phyloP scores from a whole-genome alignment of 2,888 invertebrate genomes.

The Hypsopygia costalis region DNA sequence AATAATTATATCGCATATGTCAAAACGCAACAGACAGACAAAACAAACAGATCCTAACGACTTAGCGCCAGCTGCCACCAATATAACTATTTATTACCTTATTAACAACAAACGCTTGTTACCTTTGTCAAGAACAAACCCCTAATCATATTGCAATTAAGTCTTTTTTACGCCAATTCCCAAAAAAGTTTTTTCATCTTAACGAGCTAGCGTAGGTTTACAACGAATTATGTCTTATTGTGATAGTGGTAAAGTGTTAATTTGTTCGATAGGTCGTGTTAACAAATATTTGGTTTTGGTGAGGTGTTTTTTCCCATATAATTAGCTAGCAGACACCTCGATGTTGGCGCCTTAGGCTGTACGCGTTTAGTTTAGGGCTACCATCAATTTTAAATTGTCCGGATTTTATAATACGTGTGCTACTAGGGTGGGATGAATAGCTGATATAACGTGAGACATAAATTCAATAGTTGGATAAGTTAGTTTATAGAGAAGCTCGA shows the following conservation, averaged over 20 bases:
- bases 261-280: slow-evolving; percentile 22
- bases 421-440: no score
- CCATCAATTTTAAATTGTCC: slow-evolving; percentile 22
- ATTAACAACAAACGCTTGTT: slow-evolving; percentile 69
- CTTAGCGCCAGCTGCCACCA: slow-evolving; percentile 60
- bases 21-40: slow-evolving; percentile 37
- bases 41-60: slow-evolving; percentile 56
- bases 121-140: slow-evolving; percentile 64
- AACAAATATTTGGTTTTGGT: slow-evolving; percentile 44
- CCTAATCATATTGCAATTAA: slow-evolving; percentile 77
- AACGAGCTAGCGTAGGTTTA: slow-evolving; percentile 24
- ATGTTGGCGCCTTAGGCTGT: slow-evolving; percentile 66
- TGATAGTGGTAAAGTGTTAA: slow-evolving; percentile 21
- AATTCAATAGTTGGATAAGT: no score
- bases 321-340: slow-evolving; percentile 75
- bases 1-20: slow-evolving; percentile 38
- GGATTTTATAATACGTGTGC: neutral
- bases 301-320: slow-evolving; percentile 66
- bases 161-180: slow-evolving; percentile 76
- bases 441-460: no score
- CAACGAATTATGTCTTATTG: slow-evolving; percentile 30
- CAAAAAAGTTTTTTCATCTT: slow-evolving; percentile 36
- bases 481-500: no score
- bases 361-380: slow-evolving; percentile 30
- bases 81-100: slow-evolving; percentile 73